These are phyloP conservation scores for Bathybates hornii DNA, from an alignment of 2,113 vertebrate species.

Conservation along the genomic window DNA sequence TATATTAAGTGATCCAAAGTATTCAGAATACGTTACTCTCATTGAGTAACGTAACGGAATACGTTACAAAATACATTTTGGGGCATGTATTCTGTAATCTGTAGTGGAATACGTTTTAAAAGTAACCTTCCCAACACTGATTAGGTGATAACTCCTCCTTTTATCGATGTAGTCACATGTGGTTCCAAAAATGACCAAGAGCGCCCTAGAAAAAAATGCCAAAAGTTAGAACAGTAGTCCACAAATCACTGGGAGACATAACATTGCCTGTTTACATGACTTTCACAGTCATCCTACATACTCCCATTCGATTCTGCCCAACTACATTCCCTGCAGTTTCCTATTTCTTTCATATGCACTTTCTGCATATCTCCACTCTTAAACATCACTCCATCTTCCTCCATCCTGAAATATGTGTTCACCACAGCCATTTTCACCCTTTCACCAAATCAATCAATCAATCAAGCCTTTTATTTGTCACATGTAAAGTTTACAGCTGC, in stretches of 20 bases:
- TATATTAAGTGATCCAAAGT: too few relatives aligned
- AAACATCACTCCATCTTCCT: not conserved
- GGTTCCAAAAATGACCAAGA: not conserved
- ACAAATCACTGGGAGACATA: not conserved
- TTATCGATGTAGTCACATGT: not conserved
- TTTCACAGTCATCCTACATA: not conserved
- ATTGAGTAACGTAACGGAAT: too few relatives aligned
- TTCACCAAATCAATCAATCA: not conserved
- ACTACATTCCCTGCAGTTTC: not conserved
- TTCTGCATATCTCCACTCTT: not conserved
- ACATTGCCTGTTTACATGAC: fast-evolving
- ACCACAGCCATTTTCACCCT: not conserved
- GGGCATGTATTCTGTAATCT: too few relatives aligned
- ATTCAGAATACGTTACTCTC: too few relatives aligned
- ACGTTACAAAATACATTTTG: too few relatives aligned
- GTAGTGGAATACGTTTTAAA: too few relatives aligned
- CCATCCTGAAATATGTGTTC: not conserved
- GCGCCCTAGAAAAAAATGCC: fast-evolving
- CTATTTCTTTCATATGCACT: not conserved
- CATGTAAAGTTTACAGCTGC: too few relatives aligned
- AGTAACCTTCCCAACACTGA: too few relatives aligned
- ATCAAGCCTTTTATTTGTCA: not conserved
- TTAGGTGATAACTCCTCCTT: not conserved
- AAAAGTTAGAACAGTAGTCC: not conserved
- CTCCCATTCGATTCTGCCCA: not conserved